Base-by-base conservation (phyloP, 2,113 vertebrate genomes). In the Promerops cafer region DNA sequence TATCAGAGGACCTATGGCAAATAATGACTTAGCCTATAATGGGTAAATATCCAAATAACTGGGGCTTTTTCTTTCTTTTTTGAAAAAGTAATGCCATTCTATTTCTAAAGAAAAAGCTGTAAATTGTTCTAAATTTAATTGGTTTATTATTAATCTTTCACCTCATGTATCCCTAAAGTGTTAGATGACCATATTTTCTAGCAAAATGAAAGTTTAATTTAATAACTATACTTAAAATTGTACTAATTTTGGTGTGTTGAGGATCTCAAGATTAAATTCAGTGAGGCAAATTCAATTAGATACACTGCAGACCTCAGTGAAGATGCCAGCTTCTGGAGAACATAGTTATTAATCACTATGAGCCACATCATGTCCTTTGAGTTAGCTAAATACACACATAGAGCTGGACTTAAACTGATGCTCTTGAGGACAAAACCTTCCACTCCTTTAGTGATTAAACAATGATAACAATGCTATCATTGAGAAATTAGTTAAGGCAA, bases 181-280 rank as follows among this genome's bases (percentile, higher is more conserved):
- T 93, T 63, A 54, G 80, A 78, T 63, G 53, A 28, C 53, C 39
- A 44, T 69, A 92, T 79, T 95, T 94, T 45, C 83, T 68, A 87
- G 39, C 64, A 83, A 92, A 95, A 95, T 49, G 15, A 78, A 94
- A 79, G 31, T 53, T 75, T 79, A 89, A 96, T 94, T 93, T 84
- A 83, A 89, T 95, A 95, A 71, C 44, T 57, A 33, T 82, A 76
- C n/a, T 94, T 94, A 78, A 94, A 92, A 94, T 92, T 76, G 31
- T 79, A 81, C 80, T 95, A 94, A 92, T 94, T 94, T 89, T 84
- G 68, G 90, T 93, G 66, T 92, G 59, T 90, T 92, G 63, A 72
- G 78, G 54, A 93, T 88, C 75, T 80, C 45, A 80, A 94, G 69
- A 96, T 94, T 92, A 91, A 94, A 96, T 95, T 96, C 86, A 82